A percentile compares a stretch with the other conserved stretches of the same genome.
phyloP scores from a whole-genome alignment of 2,797 vertebrate genomes.

The Danio albolineatus region DNA sequence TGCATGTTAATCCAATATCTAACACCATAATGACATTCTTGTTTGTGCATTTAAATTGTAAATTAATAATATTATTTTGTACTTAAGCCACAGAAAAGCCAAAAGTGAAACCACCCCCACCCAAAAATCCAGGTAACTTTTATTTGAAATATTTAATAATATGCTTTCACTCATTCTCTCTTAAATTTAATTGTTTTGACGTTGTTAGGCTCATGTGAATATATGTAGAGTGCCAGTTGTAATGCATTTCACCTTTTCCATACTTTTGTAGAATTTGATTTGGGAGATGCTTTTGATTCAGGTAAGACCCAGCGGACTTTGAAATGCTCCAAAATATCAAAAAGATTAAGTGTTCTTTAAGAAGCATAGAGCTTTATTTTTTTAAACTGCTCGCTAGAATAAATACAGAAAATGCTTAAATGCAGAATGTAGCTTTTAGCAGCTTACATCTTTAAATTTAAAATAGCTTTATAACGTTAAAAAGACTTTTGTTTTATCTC shows the following conservation, averaged over 20 bases:
- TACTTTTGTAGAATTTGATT: constrained; percentile 34
- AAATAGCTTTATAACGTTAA: too few species aligned
- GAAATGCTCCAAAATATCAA: background rate
- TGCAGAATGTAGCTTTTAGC: too few species aligned
- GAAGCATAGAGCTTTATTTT: too few species aligned
- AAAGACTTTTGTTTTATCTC: too few species aligned
- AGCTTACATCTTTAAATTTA: too few species aligned
- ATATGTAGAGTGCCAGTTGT: background rate
- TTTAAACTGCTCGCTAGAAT: too few species aligned
- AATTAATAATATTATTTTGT: constrained; percentile 8
- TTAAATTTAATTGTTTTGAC: background rate
- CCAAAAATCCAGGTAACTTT: constrained; percentile 20
- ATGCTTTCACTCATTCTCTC: too few species aligned
- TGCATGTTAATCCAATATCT: too few species aligned
- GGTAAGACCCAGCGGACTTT: constrained; percentile 23
- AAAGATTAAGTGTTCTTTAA: too few species aligned
- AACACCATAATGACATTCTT: background rate
- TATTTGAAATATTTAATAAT: too few species aligned
- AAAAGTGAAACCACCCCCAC: background rate
- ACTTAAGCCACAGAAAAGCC: constrained; percentile 11
- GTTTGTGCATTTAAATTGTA: background rate
- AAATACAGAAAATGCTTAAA: too few species aligned
- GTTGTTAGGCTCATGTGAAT: background rate
- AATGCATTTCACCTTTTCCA: background rate
- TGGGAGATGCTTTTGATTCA: constrained; percentile 38